Conservation (phyloP, 2,797 vertebrate species). For the Pempheris klunzingeri region DNA sequence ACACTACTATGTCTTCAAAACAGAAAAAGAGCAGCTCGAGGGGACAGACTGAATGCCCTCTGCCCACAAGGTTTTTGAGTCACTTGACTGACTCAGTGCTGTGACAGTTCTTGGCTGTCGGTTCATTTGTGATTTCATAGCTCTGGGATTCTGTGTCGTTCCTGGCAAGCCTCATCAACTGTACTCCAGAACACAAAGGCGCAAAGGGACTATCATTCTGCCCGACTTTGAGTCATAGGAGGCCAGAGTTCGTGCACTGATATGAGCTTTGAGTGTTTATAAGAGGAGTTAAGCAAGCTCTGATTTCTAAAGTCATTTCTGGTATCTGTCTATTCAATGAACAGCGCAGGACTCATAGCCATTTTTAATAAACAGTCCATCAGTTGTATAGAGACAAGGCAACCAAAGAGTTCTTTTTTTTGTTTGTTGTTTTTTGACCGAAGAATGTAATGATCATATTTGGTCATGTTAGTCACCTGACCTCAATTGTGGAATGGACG, state of each 20-base stretch:
- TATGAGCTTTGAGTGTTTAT: conserved; percentile 14
- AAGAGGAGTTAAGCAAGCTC: background rate
- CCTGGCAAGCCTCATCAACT: conserved; percentile 9
- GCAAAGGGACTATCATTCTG: conserved; percentile 18
- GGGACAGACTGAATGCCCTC: background rate
- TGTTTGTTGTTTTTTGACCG: background rate
- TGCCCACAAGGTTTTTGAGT: background rate
- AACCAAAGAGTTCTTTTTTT: conserved; percentile 1
- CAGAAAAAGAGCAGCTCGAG: background rate
- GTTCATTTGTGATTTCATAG: conserved; percentile 32
- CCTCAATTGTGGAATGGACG: background rate
- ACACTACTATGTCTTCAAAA: background rate
- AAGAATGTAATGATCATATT: background rate
- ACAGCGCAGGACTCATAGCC: background rate
- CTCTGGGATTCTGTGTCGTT: conserved; percentile 43
- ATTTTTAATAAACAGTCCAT: background rate
- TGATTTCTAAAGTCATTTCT: background rate
- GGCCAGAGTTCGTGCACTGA: conserved; percentile 20
- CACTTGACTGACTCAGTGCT: conserved; percentile 24
- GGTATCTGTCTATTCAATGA: background rate
- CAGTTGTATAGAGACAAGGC: background rate
- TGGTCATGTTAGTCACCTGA: background rate
- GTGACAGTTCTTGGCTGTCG: conserved; percentile 19
- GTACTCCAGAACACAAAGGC: background rate
- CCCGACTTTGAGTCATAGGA: background rate